Base-by-base conservation (phyloP, 2,888 invertebrate species). In the Pseudanteris insignis region DNA sequence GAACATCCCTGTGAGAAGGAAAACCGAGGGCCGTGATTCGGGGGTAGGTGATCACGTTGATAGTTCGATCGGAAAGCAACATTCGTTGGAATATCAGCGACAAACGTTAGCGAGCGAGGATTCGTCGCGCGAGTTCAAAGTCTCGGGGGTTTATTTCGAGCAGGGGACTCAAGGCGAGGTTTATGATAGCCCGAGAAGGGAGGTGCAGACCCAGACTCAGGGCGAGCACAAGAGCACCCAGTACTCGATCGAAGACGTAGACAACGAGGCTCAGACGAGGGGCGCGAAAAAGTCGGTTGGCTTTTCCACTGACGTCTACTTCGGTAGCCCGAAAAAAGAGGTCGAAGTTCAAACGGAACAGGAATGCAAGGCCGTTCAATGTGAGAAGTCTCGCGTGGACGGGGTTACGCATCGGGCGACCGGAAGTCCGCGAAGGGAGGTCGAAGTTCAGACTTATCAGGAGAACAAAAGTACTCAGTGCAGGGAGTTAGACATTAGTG, bases 191-290 rank as follows among this genome's bases (percentile, higher is more conserved):
- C 75, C 74, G 0, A 64, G 63, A n/a, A 69, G 57, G 14, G 76
- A 76, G 38, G 76, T 73, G 2, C 60, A 76, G 21, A 76, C 76
- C 1, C 76, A 76, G 34, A 76, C 76, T 0, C 74, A 75, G 13
- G 76, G 74, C 1, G 76, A 76, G 44, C 70, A 69, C 38, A 76
- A 76, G 21, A 68, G 70, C n/a, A 72, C 75, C 8, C 76, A 76
- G 65, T 76, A 75, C 29, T 71, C 67, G 2, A 37, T 73, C 40
- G 71, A 74, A 18, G 73, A 74, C 12, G 36, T 74, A 0, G 63
- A 72, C 0, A 64, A 38, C 25, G 53, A 64, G 10, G 36, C 34
- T 1, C 38, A 46, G 1, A 29, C 54, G 18, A 60, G 40, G 4
- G 43, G 48, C 0, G 50, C 50, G 3, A 66, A 50, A 34, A 60